These are phyloP conservation scores for Alectura lathami DNA, from an alignment of 2,113 vertebrate genomes.

Conservation along the genomic window DNA sequence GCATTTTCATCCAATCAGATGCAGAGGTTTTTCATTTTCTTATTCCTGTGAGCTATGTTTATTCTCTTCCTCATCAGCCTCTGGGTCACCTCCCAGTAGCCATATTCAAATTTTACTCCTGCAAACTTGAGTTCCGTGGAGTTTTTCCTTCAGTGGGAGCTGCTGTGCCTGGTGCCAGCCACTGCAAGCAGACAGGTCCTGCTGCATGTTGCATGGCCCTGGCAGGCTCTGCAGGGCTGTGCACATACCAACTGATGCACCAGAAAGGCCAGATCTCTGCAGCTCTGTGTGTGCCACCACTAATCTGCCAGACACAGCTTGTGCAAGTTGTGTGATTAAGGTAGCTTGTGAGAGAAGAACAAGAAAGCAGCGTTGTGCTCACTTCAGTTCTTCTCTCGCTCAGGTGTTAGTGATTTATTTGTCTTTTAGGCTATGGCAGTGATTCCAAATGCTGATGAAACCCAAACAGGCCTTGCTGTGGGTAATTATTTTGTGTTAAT, in stretches of 20 bases:
- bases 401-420: conserved; percentile 62
- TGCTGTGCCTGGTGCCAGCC: conserved; percentile 6
- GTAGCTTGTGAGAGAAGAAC: conserved; percentile 38
- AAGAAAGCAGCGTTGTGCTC: not conserved
- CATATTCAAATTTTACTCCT: not conserved
- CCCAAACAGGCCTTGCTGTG: conserved; percentile 25
- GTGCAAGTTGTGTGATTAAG: not conserved
- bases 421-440: conserved; percentile 14
- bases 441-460: conserved; percentile 18
- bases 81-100: not conserved
- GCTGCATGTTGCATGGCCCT: not conserved
- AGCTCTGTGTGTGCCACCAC: not conserved
- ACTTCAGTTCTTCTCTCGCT: not conserved
- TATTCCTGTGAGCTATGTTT: not conserved
- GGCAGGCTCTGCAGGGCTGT: not conserved
- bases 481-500: not conserved
- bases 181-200: not conserved
- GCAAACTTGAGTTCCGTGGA: not conserved
- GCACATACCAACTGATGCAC: conserved; percentile 19
- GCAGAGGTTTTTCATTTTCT: not conserved
- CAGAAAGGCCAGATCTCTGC: not conserved
- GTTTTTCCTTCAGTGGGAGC: not conserved
- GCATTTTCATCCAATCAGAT: not conserved
- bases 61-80: not conserved
- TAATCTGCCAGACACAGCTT: conserved; percentile 14